Evolutionary conservation across 2,888 invertebrate genomes (phyloP), one percentile per base, ranked within the genome.

Genomic region (Melikaiella ostensackeni): DNA sequence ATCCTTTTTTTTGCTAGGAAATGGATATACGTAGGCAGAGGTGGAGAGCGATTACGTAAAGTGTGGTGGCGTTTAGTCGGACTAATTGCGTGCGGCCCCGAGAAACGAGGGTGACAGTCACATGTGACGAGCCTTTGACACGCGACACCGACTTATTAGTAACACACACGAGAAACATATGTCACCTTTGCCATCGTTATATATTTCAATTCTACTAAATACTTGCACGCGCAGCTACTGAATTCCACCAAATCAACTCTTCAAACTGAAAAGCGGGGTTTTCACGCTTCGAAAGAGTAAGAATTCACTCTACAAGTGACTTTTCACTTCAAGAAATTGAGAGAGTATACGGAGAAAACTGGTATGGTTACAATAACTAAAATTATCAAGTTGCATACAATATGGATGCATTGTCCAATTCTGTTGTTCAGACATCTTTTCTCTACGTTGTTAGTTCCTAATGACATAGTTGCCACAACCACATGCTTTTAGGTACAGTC

Each of bases 21-120:
- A 80, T 77, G 77, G 76, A 70, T 24, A 27, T 75, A 63, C 66
- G 70, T 77, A 76, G 70, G 61, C 79, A 61, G 77, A 77, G 78
- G 76, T 74, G 77, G 21, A 78, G 63, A 85, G 81, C 85, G 86
- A 88, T 88, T 85, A 86, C 83, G 83, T 83, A 84, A 88, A 89
- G 89, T 88, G 88, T 88, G 86, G 87, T 83, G 85, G 86, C 84
- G 87, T 89, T 89, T 89, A 88, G 89, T 85, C 78, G 82, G 80
- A 80, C 87, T 89, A 89, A 89, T 88, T 89, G 87, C 82, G 79
- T 77, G 38, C 79, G 79, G 79, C 76, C 80, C 79, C 79, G 57
- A 80, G 77, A 78, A 79, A 77, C 73, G 82, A 83, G 78, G 80
- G 80, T 77, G 83, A 73, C 64, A 57, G 78, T 77, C 76, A 80